These are phyloP conservation scores for Drosophila baimaii DNA, from an alignment of 1,140 invertebrate species.

Conservation along the genomic window DNA sequence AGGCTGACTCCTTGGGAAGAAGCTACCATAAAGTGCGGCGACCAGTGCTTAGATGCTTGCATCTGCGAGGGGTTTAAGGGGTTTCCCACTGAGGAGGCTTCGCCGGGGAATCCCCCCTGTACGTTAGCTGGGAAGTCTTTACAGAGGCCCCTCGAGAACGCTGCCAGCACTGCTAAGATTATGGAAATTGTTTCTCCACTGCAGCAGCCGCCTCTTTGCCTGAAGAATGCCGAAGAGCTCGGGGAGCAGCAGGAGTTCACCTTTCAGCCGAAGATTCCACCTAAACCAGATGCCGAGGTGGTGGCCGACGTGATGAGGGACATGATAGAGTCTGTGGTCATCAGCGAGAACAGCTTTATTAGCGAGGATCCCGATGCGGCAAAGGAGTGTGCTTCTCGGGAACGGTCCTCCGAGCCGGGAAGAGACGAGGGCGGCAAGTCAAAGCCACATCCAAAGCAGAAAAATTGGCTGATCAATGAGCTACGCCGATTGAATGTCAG, in stretches of 20 bases:
- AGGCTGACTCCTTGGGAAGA: slow-evolving; percentile 25
- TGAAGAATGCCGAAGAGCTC: slow-evolving; percentile 56
- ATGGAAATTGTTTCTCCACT: slow-evolving; percentile 78
- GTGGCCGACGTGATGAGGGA: slow-evolving; percentile 70
- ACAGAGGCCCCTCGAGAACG: no score
- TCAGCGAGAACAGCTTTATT: slow-evolving; percentile 79
- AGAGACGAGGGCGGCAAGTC: not conserved
- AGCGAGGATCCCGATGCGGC: slow-evolving; percentile 60
- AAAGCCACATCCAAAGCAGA: slow-evolving; percentile 42
- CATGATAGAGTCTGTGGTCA: slow-evolving; percentile 83
- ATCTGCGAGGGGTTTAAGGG: slow-evolving; percentile 50
- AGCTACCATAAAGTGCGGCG: slow-evolving; percentile 8
- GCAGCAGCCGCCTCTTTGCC: slow-evolving; percentile 41
- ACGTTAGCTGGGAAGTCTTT: no score
- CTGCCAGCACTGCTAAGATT: no score
- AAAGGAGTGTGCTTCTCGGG: not conserved
- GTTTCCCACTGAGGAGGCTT: slow-evolving; percentile 36
- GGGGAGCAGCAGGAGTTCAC: slow-evolving; percentile 40
- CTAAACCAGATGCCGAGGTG: slow-evolving; percentile 16
- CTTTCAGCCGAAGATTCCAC: slow-evolving; percentile 34
- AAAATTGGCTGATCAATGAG: slow-evolving; percentile 67
- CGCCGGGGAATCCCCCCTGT: slow-evolving; percentile 52
- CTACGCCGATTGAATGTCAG: slow-evolving; percentile 77
- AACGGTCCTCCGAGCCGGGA: slow-evolving; percentile 3
- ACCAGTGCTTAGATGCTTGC: slow-evolving; percentile 54